phyloP scores from a whole-genome alignment of 2,888 invertebrate species.

The Dryobotodes eremita region DNA sequence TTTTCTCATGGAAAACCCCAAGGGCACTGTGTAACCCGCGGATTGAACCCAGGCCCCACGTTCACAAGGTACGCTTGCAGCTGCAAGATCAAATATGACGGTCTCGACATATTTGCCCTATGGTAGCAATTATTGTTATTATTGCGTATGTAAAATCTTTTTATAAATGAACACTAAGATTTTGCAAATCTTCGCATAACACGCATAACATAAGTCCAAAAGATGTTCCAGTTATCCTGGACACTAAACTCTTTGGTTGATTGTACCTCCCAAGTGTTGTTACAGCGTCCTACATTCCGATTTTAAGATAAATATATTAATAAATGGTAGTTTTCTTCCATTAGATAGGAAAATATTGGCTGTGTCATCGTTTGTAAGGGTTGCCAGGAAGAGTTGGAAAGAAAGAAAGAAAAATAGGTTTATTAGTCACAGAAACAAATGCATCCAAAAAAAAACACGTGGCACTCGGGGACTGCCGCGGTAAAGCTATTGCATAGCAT shows the following conservation, averaged over 20 bases:
- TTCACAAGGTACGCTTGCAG: background rate
- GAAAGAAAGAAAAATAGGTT: no score
- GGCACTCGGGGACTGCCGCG: no score
- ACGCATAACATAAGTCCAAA: background rate
- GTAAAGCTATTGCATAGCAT: no score
- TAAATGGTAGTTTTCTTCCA: constrained; percentile 59
- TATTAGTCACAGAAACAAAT: no score
- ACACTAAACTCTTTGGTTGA: background rate
- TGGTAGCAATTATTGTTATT: background rate
- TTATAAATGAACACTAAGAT: background rate
- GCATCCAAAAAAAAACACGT: no score
- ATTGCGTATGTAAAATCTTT: background rate
- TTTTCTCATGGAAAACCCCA: background rate
- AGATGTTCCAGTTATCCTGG: background rate
- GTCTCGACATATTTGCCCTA: background rate
- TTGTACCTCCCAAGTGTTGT: constrained; percentile 45
- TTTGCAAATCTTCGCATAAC: background rate
- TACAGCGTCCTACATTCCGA: constrained; percentile 45
- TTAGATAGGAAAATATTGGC: constrained; percentile 55
- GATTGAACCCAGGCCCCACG: background rate
- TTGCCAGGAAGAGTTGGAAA: no score
- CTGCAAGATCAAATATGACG: no score
- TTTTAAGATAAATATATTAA: constrained; percentile 62
- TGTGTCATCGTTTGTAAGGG: constrained; percentile 6
- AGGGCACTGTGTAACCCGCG: background rate